These are phyloP conservation scores for Drosophila paulistorum DNA, from an alignment of 1,140 invertebrate species.

Conservation along the genomic window DNA sequence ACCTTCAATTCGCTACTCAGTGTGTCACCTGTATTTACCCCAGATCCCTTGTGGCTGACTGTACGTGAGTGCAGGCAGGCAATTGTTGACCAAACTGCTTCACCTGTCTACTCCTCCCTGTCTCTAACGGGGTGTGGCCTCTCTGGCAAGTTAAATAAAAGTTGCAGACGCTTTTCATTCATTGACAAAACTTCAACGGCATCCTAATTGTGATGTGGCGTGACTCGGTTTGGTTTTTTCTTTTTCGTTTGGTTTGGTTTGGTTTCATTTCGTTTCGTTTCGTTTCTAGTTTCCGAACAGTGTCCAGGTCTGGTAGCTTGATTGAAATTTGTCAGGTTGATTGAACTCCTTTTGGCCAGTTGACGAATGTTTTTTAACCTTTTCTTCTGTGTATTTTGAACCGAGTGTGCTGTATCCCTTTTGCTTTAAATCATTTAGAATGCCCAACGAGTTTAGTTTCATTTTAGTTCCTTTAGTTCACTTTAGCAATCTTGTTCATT, in stretches of 20 bases:
- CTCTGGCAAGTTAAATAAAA: conserved; percentile 68
- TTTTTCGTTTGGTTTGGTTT: no score
- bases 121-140: conserved; percentile 24
- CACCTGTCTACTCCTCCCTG: conserved; percentile 1
- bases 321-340: conserved; percentile 56
- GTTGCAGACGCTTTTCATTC: conserved; percentile 74
- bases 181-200: conserved; percentile 72
- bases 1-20: conserved; percentile 28
- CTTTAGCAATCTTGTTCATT: conserved; percentile 64
- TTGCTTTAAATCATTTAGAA: conserved; percentile 51
- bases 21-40: conserved; percentile 21
- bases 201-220: conserved; percentile 72
- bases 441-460: conserved; percentile 53
- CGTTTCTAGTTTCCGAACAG: conserved; percentile 12
- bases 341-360: conserved; percentile 61
- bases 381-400: conserved; percentile 20
- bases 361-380: conserved; percentile 30
- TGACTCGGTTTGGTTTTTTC: conserved; percentile 35
- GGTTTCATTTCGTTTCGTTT: background rate
- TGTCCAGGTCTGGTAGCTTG: conserved; percentile 8
- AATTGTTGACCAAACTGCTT: conserved; percentile 65
- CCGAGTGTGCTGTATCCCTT: conserved; percentile 6
- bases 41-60: conserved; percentile 18
- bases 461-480: conserved; percentile 19
- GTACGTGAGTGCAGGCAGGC: conserved; percentile 60